Evolutionary conservation across 2,797 vertebrate species (phyloP).

Genomic region (Cryptoblepharus egeriae): DNA sequence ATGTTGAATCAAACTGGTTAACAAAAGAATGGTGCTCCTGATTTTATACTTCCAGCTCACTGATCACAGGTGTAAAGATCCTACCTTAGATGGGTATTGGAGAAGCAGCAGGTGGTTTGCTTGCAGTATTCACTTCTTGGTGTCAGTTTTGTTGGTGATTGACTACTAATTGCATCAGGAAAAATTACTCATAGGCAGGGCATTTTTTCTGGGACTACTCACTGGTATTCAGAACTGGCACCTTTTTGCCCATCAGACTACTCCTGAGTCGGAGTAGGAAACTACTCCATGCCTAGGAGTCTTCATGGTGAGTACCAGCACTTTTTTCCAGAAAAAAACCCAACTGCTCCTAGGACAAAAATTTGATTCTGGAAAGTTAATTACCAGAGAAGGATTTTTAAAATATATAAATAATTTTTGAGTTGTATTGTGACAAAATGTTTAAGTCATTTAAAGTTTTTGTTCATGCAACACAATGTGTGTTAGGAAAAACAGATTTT

Average conservation of each 20-base stretch:
- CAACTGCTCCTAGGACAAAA: slow-evolving; percentile 46
- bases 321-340: too few relatives aligned
- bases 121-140: neutral
- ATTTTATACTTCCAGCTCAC: slow-evolving; percentile 61
- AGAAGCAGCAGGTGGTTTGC: slow-evolving; percentile 12
- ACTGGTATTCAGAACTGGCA: too few relatives aligned
- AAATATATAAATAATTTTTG: slow-evolving; percentile 53
- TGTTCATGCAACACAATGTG: slow-evolving; percentile 67
- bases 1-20: slow-evolving; percentile 80
- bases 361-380: slow-evolving; percentile 46
- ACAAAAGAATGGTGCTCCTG: slow-evolving; percentile 24
- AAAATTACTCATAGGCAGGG: too few relatives aligned
- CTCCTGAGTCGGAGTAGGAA: too few relatives aligned
- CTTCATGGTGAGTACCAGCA: too few relatives aligned
- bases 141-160: neutral
- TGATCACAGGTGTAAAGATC: slow-evolving; percentile 54
- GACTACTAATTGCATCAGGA: slow-evolving; percentile 10
- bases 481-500: slow-evolving; percentile 52
- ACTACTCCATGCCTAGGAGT: too few relatives aligned
- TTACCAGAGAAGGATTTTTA: slow-evolving; percentile 25
- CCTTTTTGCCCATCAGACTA: too few relatives aligned
- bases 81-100: neutral
- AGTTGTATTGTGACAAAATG: slow-evolving; percentile 61
- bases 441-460: slow-evolving; percentile 64
- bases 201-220: too few relatives aligned